Evolutionary conservation across 37 sponge, comb jelly and placozoan species (phyloP).

Genomic region (Spongilla lacustris): DNA sequence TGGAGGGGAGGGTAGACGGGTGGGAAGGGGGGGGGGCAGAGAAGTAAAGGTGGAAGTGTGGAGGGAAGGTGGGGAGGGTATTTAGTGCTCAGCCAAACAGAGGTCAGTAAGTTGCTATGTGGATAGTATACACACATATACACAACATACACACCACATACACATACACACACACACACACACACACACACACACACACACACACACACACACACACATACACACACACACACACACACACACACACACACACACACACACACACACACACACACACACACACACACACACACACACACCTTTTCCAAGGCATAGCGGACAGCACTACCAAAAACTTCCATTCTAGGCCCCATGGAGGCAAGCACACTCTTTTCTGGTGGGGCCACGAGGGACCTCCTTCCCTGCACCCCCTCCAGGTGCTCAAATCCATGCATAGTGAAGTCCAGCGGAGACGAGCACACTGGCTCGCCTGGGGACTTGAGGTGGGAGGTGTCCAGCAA

Average conservation of each 20-base stretch:
- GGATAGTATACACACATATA: no score
- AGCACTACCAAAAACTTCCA: conserved; percentile 62
- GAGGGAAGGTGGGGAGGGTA: neutral
- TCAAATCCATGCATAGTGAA: conserved; percentile 66
- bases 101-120: neutral
- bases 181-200: conserved; percentile 8
- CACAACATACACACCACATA: no score
- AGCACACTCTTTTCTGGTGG: conserved; percentile 46
- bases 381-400: conserved; percentile 19
- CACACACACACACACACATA: conserved; percentile 36
- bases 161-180: conserved; percentile 6
- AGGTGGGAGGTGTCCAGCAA: conserved; percentile 9
- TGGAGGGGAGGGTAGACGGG: neutral
- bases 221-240: neutral
- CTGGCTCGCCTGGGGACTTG: conserved; percentile 40
- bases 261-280: conserved; percentile 15
- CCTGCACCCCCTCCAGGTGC: conserved; percentile 67
- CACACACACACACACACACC: conserved; percentile 41
- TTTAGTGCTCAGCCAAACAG: no score
- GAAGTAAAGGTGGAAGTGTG: neutral
- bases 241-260: conserved; percentile 1
- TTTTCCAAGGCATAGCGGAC: conserved; percentile 59
- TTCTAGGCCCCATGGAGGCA: conserved; percentile 14
- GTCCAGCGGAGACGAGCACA: conserved; percentile 49
- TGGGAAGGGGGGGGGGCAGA: conserved; percentile 10